These are phyloP conservation scores for Hyaena hyaena DNA, from an alignment of 2,113 vertebrate species.

Conservation along the genomic window DNA sequence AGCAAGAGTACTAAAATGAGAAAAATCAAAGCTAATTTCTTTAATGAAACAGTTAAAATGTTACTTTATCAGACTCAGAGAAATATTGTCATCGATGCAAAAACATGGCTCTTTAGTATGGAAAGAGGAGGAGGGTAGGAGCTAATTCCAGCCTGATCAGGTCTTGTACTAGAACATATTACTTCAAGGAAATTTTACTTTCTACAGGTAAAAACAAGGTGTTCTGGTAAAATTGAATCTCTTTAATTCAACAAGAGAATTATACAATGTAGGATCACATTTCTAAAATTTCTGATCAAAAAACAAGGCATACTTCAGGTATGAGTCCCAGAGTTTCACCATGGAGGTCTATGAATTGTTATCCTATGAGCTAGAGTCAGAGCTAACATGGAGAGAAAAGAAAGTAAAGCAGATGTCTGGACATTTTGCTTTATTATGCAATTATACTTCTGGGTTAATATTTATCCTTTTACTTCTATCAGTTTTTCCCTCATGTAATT, in stretches of 20 bases:
- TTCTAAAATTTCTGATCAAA: background rate
- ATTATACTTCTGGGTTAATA: background rate
- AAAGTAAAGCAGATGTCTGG: background rate
- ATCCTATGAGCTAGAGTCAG: background rate
- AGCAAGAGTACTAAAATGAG: background rate
- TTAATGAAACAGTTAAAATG: background rate
- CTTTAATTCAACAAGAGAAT: background rate
- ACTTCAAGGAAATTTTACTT: background rate
- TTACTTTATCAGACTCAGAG: background rate
- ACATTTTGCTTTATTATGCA: background rate
- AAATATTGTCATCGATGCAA: background rate
- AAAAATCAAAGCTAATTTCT: constrained; percentile 25
- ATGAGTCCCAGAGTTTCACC: background rate
- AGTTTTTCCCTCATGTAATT: background rate
- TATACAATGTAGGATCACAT: background rate
- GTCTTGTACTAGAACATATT: background rate
- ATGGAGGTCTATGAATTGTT: background rate
- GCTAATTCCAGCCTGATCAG: background rate
- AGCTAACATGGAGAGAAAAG: background rate
- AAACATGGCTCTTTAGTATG: background rate
- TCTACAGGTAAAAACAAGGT: background rate
- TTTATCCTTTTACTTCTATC: background rate
- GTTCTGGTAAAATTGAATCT: background rate
- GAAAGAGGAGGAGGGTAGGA: background rate
- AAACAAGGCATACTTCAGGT: background rate